phyloP scores from a whole-genome alignment of 2,888 invertebrate genomes.

The Polyploca ridens region DNA sequence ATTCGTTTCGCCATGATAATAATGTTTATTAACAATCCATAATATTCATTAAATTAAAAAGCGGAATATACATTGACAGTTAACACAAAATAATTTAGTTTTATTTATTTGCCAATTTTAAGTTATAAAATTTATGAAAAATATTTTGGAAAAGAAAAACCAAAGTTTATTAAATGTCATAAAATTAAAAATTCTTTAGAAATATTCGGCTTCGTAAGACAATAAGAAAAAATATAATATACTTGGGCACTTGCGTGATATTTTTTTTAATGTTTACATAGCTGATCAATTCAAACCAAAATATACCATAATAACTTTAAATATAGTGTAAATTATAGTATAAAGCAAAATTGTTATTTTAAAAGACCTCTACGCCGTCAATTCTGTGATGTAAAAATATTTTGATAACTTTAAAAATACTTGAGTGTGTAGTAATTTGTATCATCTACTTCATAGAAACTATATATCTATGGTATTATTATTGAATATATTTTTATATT shows the following conservation, averaged over 20 bases:
- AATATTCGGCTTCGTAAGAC: too few relatives aligned
- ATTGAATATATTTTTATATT: not conserved
- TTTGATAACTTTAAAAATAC: conserved; percentile 62
- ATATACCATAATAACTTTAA: conserved; percentile 38
- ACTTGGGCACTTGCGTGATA: not conserved
- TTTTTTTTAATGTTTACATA: not conserved
- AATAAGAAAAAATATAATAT: not conserved
- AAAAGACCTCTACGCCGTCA: conserved; percentile 82
- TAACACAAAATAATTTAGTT: too few relatives aligned
- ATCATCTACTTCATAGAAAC: conserved; percentile 19
- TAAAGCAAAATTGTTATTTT: conserved; percentile 68
- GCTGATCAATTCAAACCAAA: conserved; percentile 22
- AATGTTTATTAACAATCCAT: too few relatives aligned
- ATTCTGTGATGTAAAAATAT: conserved; percentile 80
- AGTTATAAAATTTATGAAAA: too few relatives aligned
- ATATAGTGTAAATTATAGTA: conserved; percentile 65
- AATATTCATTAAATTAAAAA: too few relatives aligned
- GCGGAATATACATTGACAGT: too few relatives aligned
- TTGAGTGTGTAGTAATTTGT: conserved; percentile 63
- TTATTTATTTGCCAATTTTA: too few relatives aligned
- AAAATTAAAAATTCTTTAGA: too few relatives aligned
- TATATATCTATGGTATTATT: not conserved
- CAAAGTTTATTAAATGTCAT: too few relatives aligned
- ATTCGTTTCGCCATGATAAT: not conserved
- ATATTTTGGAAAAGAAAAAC: too few relatives aligned